Conservation (phyloP, 2,113 vertebrate genomes). For the Lucifuga dentata region DNA sequence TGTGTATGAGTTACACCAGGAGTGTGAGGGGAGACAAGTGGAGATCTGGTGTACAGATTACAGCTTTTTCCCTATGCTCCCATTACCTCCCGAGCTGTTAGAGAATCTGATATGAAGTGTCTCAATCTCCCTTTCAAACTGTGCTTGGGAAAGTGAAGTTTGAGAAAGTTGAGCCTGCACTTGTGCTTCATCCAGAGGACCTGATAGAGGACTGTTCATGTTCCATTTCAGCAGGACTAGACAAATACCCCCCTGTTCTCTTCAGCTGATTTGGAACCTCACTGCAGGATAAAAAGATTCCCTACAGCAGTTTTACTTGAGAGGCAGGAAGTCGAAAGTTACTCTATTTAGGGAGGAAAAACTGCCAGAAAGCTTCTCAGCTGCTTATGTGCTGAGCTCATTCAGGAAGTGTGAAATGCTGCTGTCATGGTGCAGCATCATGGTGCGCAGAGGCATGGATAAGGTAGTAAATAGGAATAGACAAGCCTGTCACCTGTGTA, state of each 20-base stretch:
- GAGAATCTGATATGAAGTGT: conserved; percentile 51
- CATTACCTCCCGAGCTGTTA: conserved; percentile 61
- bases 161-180: conserved; percentile 57
- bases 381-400: conserved; percentile 42
- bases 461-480: conserved; percentile 51
- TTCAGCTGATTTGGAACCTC: conserved; percentile 18
- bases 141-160: conserved; percentile 58
- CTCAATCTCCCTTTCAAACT: conserved; percentile 49
- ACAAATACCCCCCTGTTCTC: conserved; percentile 59
- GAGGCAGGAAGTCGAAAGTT: conserved; percentile 23
- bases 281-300: conserved; percentile 19
- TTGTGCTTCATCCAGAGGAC: conserved; percentile 45
- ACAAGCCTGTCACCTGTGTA: conserved; percentile 39
- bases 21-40: conserved; percentile 56
- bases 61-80: conserved; percentile 54
- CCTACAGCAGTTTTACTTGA: conserved; percentile 14
- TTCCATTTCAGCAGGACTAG: conserved; percentile 56
- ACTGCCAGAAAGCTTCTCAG: conserved; percentile 42
- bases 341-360: conserved; percentile 24
- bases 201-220: conserved; percentile 57
- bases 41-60: conserved; percentile 54
- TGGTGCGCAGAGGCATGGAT: conserved; percentile 7
- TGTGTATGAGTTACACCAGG: conserved; percentile 52
- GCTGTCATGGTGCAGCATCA: conserved; percentile 45
- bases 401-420: conserved; percentile 55